Evolutionary conservation across 2,888 invertebrate species (phyloP), one percentile per base, ranked within the genome.

Genomic region (Periphyllus acericola): DNA sequence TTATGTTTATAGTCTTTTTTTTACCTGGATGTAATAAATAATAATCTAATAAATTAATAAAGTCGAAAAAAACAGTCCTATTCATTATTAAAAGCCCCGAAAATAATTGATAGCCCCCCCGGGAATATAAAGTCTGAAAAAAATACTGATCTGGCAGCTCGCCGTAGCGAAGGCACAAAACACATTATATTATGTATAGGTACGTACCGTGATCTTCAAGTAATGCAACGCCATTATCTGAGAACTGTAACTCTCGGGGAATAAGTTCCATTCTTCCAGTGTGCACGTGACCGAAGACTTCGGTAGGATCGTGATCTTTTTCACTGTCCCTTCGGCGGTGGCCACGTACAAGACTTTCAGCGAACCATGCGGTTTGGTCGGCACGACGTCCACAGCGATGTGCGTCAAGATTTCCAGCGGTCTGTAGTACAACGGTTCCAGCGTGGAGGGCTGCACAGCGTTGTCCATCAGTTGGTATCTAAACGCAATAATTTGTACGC

Each of bases 401-500:
- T 96, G 95, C 0, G 94, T 94, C 91, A 96, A 95, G 6, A 91
- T 92, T 90, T 97, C 96, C 87, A 95, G 92, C 46, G 94, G 94
- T 0, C 94, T 93, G 40, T 94, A 93, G 91, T 95, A 95, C 0
- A 97, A 92, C 0, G 97, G 97, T 83, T 92, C 92, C 0, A 93
- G 92, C 0, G 94, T 94, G 46, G 94, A 93, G 0, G 97, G 95
- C 90, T 96, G 96, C 0, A 98, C 95, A 0, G 97, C 95, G 85
- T 94, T 93, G 91, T 98, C 96, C 97, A 98, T 97, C 87, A 98
- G 92, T 90, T 97, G 97, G 91, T 96, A 98, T 89, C 94, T 88
- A 88, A 92, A 75, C 3, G 8, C 29, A 85, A 21, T 11, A 46
- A 46, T 46, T 2, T 36, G 68, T 29, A 36, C 11, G n/a, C 14